Evolutionary conservation across 1,140 invertebrate species (phyloP).

Genomic region (Reticulitermes speratus): DNA sequence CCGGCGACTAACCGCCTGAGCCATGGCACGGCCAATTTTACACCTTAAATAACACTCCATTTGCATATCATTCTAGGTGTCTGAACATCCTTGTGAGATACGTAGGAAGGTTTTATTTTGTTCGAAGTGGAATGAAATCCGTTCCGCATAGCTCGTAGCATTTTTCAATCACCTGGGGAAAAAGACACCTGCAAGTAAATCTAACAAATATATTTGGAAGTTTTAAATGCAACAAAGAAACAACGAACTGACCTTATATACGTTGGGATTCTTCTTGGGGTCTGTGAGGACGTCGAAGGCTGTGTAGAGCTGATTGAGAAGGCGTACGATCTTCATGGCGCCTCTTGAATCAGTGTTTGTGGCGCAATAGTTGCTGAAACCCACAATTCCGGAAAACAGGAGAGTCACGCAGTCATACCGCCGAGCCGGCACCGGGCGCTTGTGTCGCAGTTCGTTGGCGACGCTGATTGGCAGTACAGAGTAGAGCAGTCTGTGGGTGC

Average conservation of each 20-base stretch:
- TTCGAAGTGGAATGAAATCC: no score
- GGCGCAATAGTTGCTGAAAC: constrained; percentile 85
- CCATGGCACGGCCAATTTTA: no score
- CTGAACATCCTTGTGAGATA: no score
- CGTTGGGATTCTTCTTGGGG: constrained; percentile 85
- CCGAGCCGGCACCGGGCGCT: constrained; percentile 81
- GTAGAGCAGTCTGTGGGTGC: constrained; percentile 74
- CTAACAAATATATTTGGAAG: no score
- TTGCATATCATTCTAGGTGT: no score
- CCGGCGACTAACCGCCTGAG: no score
- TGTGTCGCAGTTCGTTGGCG: constrained; percentile 88
- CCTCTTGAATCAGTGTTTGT: constrained; percentile 80
- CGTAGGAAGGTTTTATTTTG: no score
- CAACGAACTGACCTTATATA: constrained; percentile 79
- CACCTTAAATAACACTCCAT: no score
- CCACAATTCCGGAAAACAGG: constrained; percentile 92
- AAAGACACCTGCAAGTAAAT: no score
- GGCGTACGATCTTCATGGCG: constrained; percentile 90
- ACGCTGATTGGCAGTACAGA: constrained; percentile 92
- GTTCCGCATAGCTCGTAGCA: no score
- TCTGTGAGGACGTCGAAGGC: constrained; percentile 90
- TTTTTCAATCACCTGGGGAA: no score
- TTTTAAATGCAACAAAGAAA: no score
- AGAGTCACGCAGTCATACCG: constrained; percentile 87
- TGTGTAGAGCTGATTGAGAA: constrained; percentile 89